Conservation (phyloP, 2,888 invertebrate species). For the Agrochola circellaris region DNA sequence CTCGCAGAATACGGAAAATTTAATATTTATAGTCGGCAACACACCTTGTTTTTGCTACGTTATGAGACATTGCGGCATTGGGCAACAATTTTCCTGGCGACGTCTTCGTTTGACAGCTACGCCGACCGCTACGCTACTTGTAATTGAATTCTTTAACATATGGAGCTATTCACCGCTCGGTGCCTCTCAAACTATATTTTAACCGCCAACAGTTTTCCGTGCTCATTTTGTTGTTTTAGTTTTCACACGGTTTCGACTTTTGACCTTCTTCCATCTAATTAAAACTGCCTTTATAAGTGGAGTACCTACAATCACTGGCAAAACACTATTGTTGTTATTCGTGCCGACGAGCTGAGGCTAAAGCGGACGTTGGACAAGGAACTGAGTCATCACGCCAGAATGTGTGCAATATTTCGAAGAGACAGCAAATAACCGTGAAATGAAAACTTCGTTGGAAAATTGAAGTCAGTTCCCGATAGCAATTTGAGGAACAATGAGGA, state of each 20-base stretch:
- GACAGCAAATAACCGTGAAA: conserved; percentile 78
- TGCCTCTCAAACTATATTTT: conserved; percentile 24
- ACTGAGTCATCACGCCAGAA: conserved; percentile 35
- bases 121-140: conserved; percentile 38
- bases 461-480: conserved; percentile 73
- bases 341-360: not conserved
- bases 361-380: not conserved
- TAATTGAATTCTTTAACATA: conserved; percentile 64
- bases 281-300: not conserved
- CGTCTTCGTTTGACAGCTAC: conserved; percentile 59
- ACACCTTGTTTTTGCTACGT: conserved; percentile 82
- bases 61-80: conserved; percentile 78
- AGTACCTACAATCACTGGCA: not conserved
- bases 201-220: not conserved
- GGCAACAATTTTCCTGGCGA: conserved; percentile 64
- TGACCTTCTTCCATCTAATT: not conserved
- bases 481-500: conserved; percentile 57
- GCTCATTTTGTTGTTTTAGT: not conserved
- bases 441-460: conserved; percentile 76
- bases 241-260: not conserved
- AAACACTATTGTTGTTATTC: not conserved
- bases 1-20: conserved; percentile 85
- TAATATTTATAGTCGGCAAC: conserved; percentile 87
- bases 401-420: conserved; percentile 63
- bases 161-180: conserved; percentile 17